A percentile compares a stretch with the other conserved stretches of the same genome.
Evolutionary conservation across 2,113 vertebrate genomes (phyloP).

Genomic region (Misgurnus mizolepis): DNA sequence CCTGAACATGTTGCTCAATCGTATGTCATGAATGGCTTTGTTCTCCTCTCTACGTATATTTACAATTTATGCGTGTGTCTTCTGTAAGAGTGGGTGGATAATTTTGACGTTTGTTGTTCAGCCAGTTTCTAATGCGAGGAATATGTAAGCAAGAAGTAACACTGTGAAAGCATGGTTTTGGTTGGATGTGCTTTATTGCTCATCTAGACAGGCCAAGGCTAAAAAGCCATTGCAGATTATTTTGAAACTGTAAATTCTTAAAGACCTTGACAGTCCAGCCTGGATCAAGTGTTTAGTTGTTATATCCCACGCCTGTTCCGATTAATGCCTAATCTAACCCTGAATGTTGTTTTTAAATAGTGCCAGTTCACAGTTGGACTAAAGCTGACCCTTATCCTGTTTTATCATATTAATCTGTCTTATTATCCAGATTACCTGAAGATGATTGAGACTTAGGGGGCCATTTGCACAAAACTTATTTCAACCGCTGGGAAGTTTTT

Average conservation of each 20-base stretch:
- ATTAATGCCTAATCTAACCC: neutral
- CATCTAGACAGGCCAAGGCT: neutral
- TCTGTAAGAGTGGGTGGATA: neutral
- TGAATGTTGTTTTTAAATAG: neutral
- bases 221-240: neutral
- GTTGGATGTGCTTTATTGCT: neutral
- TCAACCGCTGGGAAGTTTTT: no score
- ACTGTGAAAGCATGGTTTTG: neutral
- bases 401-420: neutral
- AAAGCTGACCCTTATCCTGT: neutral
- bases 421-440: no score
- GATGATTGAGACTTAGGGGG: no score
- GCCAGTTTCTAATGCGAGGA: neutral
- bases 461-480: no score
- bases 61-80: neutral
- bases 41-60: neutral
- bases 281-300: neutral
- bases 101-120: neutral
- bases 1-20: neutral
- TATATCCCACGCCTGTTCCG: neutral
- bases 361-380: neutral
- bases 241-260: neutral
- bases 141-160: neutral
- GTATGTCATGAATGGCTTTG: neutral
- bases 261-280: neutral